phyloP scores from a whole-genome alignment of 2,113 vertebrate species.

The Gorsachius goisagi region DNA sequence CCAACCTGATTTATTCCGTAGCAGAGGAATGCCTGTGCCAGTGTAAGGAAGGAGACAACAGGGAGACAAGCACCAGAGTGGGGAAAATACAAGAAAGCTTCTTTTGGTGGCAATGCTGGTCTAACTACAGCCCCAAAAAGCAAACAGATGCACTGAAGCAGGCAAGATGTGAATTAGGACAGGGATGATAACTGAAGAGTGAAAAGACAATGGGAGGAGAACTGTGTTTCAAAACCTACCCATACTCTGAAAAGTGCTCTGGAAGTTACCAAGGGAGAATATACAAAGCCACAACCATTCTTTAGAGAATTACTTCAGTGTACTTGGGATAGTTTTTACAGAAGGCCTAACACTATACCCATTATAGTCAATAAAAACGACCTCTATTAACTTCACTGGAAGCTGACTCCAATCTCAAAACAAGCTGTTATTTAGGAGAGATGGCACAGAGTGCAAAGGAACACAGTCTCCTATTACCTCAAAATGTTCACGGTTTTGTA shows the following conservation, averaged over 20 bases:
- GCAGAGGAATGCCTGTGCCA: not conserved
- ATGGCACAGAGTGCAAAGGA: not conserved
- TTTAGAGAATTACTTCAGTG: not conserved
- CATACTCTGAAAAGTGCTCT: not conserved
- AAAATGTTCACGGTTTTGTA: conserved; percentile 92
- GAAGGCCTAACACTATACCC: not conserved
- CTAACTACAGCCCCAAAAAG: not conserved
- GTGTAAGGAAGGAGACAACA: not conserved
- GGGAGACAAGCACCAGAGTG: not conserved
- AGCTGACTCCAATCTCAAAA: not conserved
- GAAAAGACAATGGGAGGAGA: not conserved
- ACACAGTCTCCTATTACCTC: conserved; percentile 76
- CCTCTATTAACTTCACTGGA: not conserved
- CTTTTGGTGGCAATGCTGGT: not conserved
- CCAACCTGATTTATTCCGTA: not conserved
- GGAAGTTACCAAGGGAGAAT: not conserved
- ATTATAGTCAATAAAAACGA: not conserved
- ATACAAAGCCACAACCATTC: not conserved
- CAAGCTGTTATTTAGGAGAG: not conserved
- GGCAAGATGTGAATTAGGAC: not conserved
- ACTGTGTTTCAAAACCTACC: not conserved
- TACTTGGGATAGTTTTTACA: not conserved
- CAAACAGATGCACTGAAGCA: not conserved
- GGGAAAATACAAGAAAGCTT: not conserved
- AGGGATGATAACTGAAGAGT: not conserved